These are phyloP conservation scores for Hemibagrus guttatus DNA, from an alignment of 2,797 vertebrate genomes.

Conservation along the genomic window DNA sequence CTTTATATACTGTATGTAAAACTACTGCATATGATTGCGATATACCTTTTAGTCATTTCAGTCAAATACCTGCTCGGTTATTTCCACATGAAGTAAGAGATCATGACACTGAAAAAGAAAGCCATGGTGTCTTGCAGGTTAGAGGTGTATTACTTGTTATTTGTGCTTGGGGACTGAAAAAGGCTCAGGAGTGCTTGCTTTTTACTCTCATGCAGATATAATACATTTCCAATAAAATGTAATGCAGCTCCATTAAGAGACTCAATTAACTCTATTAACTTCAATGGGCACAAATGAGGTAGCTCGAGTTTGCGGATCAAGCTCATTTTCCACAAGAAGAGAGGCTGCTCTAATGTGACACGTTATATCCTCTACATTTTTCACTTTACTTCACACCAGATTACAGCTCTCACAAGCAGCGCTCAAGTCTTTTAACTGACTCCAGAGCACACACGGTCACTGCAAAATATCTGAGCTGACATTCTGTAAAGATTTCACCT, in stretches of 20 bases:
- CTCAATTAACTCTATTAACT: neutral
- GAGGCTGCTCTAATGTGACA: neutral
- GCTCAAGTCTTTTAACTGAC: neutral
- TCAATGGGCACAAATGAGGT: neutral
- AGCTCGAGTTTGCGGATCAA: neutral
- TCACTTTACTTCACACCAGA: neutral
- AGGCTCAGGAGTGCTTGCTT: neutral
- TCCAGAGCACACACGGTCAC: neutral
- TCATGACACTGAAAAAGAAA: neutral
- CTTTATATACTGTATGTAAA: too few relatives aligned
- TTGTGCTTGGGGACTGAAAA: neutral
- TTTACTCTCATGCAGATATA: neutral
- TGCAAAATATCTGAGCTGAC: neutral
- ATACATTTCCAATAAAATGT: neutral
- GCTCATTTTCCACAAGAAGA: neutral
- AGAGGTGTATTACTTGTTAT: neutral
- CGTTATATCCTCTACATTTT: neutral
- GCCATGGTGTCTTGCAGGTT: neutral
- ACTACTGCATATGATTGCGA: too few relatives aligned
- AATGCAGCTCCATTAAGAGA: neutral
- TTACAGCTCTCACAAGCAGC: neutral
- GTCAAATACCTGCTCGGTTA: neutral
- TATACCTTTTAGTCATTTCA: neutral
- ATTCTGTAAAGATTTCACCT: neutral
- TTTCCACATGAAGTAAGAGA: neutral